Percentiles rank a stretch among this genome's conserved stretches.
These are phyloP conservation scores for Lucifuga dentata DNA, from an alignment of 2,113 vertebrate genomes.

Conservation along the genomic window DNA sequence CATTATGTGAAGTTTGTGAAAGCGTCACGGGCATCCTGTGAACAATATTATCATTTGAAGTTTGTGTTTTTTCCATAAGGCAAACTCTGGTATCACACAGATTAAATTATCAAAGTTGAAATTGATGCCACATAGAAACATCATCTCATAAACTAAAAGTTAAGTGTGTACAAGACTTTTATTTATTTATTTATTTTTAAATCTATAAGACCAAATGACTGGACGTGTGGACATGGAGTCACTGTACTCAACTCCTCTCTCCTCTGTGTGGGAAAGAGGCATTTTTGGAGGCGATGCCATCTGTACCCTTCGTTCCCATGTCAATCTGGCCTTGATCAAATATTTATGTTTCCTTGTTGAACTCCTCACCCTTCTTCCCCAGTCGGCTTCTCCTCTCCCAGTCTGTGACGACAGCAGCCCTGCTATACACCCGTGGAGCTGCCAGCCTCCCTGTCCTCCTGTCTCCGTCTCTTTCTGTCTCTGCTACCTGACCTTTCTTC, in stretches of 20 bases:
- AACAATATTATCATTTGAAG: no score
- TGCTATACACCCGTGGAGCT: slow-evolving; percentile 5
- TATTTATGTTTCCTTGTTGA: slow-evolving; percentile 83
- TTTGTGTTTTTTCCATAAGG: no score
- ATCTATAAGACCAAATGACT: no score
- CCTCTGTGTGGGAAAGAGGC: slow-evolving; percentile 61
- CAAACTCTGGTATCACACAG: no score
- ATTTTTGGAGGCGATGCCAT: slow-evolving; percentile 44
- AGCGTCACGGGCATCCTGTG: no score
- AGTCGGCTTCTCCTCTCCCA: slow-evolving; percentile 48
- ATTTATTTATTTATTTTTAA: no score
- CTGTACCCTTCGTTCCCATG: slow-evolving; percentile 78
- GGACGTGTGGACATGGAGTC: no score
- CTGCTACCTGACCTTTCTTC: slow-evolving; percentile 57
- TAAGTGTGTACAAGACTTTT: no score
- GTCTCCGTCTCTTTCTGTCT: slow-evolving; percentile 21
- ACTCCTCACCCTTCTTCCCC: slow-evolving; percentile 76
- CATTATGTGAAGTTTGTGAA: no score
- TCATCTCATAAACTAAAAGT: no score
- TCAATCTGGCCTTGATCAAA: slow-evolving; percentile 80
- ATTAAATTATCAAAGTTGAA: no score
- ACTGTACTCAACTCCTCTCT: slow-evolving; percentile 3
- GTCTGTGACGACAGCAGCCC: slow-evolving; percentile 70
- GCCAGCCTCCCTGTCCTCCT: slow-evolving; percentile 24
- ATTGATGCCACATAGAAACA: no score